These are phyloP conservation scores for Drosophila erecta DNA, from an alignment of 1,140 invertebrate genomes.

Conservation along the genomic window DNA sequence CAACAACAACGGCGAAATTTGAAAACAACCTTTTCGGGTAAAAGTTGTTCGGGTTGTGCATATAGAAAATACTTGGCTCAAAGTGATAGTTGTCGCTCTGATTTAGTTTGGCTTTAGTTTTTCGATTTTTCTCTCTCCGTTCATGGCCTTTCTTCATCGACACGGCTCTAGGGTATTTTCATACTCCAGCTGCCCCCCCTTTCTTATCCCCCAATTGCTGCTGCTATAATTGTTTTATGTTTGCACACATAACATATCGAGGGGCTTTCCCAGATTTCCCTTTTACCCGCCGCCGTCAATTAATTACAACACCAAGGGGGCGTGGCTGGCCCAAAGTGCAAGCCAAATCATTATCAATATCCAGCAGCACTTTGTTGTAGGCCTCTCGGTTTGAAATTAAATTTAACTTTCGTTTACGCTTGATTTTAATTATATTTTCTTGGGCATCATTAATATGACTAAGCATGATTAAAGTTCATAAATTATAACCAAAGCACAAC, in stretches of 20 bases:
- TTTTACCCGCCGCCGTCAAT: conserved; percentile 51
- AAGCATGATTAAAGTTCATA: not conserved
- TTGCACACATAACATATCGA: conserved; percentile 24
- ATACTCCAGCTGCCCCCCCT: not conserved
- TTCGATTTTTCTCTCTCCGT: conserved; percentile 3
- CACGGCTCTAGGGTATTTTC: conserved; percentile 41
- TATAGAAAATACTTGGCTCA: conserved; percentile 55
- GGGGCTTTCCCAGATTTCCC: conserved; percentile 45
- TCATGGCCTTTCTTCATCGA: conserved; percentile 38
- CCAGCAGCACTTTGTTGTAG: not conserved
- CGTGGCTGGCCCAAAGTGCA: conserved; percentile 44
- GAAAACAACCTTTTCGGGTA: conserved; percentile 64
- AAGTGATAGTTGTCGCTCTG: conserved; percentile 65
- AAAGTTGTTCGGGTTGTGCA: conserved; percentile 58
- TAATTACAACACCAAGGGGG: conserved; percentile 63
- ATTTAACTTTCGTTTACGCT: conserved; percentile 34
- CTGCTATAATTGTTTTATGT: conserved; percentile 50
- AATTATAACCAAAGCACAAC: too few species aligned
- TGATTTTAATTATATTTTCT: conserved; percentile 8
- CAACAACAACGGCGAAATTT: conserved; percentile 39
- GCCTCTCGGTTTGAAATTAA: conserved; percentile 28
- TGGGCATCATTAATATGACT: not conserved
- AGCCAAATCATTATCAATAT: conserved; percentile 29
- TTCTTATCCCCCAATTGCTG: conserved; percentile 8
- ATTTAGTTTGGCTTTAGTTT: conserved; percentile 45